Evolutionary conservation across 2,888 invertebrate species (phyloP).

Genomic region (Ashinkailepas kermadecensis): DNA sequence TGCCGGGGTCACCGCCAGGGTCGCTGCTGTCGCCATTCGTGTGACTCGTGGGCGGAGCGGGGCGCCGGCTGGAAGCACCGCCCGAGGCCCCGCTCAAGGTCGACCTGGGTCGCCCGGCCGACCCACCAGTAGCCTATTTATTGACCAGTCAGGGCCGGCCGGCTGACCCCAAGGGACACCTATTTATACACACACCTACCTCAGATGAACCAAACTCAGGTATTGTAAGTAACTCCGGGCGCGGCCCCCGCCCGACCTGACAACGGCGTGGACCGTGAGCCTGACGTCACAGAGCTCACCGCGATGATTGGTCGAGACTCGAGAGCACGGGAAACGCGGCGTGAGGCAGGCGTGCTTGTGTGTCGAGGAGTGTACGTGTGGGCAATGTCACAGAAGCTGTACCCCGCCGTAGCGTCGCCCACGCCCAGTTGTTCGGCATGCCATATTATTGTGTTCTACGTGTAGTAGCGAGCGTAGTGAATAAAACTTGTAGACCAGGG

Average conservation of each 20-base stretch:
- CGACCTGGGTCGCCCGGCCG: slow-evolving; percentile 6
- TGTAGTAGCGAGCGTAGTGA: slow-evolving; percentile 11
- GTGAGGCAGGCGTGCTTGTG: background rate
- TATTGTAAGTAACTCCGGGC: background rate
- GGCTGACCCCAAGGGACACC: background rate
- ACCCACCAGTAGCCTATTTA: slow-evolving; percentile 17
- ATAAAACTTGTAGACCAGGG: slow-evolving; percentile 5
- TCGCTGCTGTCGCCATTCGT: background rate
- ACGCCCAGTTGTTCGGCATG: background rate
- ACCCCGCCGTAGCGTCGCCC: background rate
- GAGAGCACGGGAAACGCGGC: background rate
- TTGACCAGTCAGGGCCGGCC: slow-evolving; percentile 18
- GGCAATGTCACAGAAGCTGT: background rate
- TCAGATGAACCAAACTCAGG: slow-evolving; percentile 25
- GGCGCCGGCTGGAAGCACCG: background rate
- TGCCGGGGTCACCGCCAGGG: background rate
- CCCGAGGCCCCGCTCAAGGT: background rate
- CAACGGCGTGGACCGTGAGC: too few relatives aligned
- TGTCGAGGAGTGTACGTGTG: background rate
- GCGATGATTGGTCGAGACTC: background rate
- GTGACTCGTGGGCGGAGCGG: background rate
- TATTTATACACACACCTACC: slow-evolving; percentile 15
- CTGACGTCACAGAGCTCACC: too few relatives aligned
- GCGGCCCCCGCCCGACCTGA: too few relatives aligned
- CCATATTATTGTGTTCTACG: slow-evolving; percentile 15